Evolutionary conservation across 2,113 vertebrate species (phyloP), one percentile per base, ranked within the genome.

Genomic region (Oryzias woworae): DNA sequence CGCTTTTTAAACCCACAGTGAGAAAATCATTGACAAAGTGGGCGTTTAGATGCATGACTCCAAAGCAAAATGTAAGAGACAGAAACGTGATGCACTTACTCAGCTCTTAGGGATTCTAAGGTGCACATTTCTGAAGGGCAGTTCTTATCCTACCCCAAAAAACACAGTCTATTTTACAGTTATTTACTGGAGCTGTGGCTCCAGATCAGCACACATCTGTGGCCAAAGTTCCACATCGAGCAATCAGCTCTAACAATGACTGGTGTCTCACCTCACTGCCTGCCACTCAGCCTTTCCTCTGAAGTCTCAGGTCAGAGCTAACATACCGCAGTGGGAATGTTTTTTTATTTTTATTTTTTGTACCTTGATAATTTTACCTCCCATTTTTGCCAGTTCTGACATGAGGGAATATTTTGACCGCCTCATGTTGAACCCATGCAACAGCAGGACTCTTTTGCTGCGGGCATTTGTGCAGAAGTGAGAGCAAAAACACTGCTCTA

Each of bases 71-170:
- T 75, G 58, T 76, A 70, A 82, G 65, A 1, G 2, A 20, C 73
- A 74, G 71, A 78, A 83, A 78, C 75, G 79, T 54, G 50, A 77
- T 66, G 74, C 48, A 62, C 71, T 58, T 82, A 83, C 75, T 62
- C 52, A 60, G 69, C 72, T 62, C 62, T 44, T 5, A 70, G 73
- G 59, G 59, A 58, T 63, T 75, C 72, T 42, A 69, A 63, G 80
- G 76, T 82, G 67, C 58, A 69, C 53, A 82, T 66, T 64, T 50
- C 42, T 55, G 49, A 52, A 63, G 36, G n/a, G 56, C 58, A 44
- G 63, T 71, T 53, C 71, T 73, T 75, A 69, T 75, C 71, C 65
- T 23, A 69, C 52, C 71, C 53, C 50, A 17, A 46, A 28, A 70
- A 36, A 36, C 36, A 12, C 36, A 20, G 10, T 12, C 10, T 2